phyloP scores from a whole-genome alignment of 2,797 vertebrate genomes.

The Urocyon cinereoargenteus region DNA sequence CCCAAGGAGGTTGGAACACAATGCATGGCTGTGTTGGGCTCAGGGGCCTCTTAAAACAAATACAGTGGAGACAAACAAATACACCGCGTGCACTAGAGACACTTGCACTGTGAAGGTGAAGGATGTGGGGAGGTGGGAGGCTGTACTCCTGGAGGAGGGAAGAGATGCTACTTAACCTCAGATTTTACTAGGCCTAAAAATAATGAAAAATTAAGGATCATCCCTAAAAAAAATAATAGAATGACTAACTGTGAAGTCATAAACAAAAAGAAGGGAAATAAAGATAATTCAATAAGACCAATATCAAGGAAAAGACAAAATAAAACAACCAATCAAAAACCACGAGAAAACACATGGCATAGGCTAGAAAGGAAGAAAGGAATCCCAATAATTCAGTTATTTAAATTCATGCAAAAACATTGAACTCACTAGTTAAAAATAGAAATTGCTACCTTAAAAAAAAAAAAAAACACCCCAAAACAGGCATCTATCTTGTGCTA shows the following conservation, averaged over 20 bases:
- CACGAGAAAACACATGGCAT: rapidly evolving
- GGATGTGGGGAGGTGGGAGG: rapidly evolving
- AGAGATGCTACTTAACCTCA: rapidly evolving
- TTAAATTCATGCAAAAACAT: rapidly evolving
- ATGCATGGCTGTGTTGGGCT: rapidly evolving
- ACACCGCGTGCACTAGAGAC: rapidly evolving
- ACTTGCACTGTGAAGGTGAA: rapidly evolving
- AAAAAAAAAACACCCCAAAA: too few species aligned
- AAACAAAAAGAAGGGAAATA: not conserved
- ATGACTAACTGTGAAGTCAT: not conserved
- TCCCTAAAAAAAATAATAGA: too few species aligned
- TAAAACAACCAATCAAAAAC: not conserved
- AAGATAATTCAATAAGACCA: not conserved
- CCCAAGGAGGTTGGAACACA: not conserved
- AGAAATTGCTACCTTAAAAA: rapidly evolving
- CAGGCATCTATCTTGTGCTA: rapidly evolving
- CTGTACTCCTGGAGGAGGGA: rapidly evolving
- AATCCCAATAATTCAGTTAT: not conserved
- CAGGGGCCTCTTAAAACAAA: not conserved
- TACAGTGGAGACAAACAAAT: not conserved
- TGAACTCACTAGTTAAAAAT: not conserved
- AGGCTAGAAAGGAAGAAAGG: rapidly evolving
- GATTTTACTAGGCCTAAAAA: rapidly evolving
- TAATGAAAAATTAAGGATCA: not conserved
- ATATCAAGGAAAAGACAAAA: not conserved